These are phyloP conservation scores for Aphyosemion australe DNA, from an alignment of 2,113 vertebrate species.

Conservation along the genomic window DNA sequence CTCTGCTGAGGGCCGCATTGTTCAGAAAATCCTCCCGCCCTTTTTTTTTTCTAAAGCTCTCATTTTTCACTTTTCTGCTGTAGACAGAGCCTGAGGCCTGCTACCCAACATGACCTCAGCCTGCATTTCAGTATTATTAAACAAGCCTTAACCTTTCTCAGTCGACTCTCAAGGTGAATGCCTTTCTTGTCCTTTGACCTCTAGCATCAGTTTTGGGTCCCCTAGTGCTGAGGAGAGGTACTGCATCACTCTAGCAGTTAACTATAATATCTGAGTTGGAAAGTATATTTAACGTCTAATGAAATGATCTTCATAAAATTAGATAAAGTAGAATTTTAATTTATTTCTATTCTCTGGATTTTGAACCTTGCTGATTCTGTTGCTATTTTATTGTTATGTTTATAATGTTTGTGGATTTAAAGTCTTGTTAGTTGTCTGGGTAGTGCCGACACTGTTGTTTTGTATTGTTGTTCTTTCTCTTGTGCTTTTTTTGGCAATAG, in stretches of 20 bases:
- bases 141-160: background rate
- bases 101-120: background rate
- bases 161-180: background rate
- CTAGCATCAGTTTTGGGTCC: constrained; percentile 12
- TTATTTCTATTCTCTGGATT: too few species aligned
- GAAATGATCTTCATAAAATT: too few species aligned
- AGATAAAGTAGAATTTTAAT: too few species aligned
- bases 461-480: too few species aligned
- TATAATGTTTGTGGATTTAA: too few species aligned
- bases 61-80: background rate
- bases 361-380: too few species aligned
- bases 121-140: background rate
- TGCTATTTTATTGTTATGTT: too few species aligned
- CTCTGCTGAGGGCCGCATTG: constrained; percentile 14
- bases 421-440: too few species aligned
- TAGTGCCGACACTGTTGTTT: too few species aligned
- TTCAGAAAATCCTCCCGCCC: background rate
- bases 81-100: background rate
- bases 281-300: too few species aligned
- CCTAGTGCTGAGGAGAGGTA: constrained; percentile 39
- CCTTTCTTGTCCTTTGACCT: constrained; percentile 51
- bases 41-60: background rate
- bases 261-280: too few species aligned
- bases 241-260: background rate
- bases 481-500: too few species aligned